phyloP scores from a whole-genome alignment of 2,113 vertebrate species.

The Recurvirostra avosetta region DNA sequence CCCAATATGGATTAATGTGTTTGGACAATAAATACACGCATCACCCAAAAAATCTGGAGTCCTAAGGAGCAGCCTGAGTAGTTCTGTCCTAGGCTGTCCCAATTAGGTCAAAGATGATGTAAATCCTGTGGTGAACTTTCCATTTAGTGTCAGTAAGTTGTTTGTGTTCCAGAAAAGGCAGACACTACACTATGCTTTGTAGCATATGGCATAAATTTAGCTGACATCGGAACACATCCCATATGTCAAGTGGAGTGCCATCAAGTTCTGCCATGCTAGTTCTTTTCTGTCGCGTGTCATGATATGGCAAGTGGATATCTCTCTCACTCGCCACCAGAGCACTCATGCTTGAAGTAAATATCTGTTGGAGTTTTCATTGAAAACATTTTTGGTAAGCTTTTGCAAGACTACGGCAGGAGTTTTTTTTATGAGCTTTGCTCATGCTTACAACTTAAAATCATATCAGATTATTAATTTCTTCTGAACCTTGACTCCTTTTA shows the following conservation, averaged over 20 bases:
- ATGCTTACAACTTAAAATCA: neutral
- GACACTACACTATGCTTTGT: neutral
- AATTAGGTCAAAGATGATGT: constrained; percentile 57
- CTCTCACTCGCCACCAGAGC: neutral
- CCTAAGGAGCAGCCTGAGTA: constrained; percentile 12
- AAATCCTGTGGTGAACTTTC: constrained; percentile 50
- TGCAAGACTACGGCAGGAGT: neutral
- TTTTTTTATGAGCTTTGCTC: neutral
- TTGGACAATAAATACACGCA: neutral
- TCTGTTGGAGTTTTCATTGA: neutral
- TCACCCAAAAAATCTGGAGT: neutral
- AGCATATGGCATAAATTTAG: constrained; percentile 51
- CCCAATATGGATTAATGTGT: neutral
- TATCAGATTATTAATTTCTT: neutral
- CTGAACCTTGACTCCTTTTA: neutral
- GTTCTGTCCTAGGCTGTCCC: constrained; percentile 35
- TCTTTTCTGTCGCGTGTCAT: neutral
- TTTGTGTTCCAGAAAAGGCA: constrained; percentile 43
- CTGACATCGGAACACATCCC: constrained; percentile 22
- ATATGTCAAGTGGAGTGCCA: constrained; percentile 12
- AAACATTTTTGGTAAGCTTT: neutral
- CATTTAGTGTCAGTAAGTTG: constrained; percentile 39
- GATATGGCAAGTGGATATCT: neutral
- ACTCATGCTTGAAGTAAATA: neutral
- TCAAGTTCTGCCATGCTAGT: neutral